phyloP scores from a whole-genome alignment of 1,140 invertebrate species.

The Lepidurus apus region DNA sequence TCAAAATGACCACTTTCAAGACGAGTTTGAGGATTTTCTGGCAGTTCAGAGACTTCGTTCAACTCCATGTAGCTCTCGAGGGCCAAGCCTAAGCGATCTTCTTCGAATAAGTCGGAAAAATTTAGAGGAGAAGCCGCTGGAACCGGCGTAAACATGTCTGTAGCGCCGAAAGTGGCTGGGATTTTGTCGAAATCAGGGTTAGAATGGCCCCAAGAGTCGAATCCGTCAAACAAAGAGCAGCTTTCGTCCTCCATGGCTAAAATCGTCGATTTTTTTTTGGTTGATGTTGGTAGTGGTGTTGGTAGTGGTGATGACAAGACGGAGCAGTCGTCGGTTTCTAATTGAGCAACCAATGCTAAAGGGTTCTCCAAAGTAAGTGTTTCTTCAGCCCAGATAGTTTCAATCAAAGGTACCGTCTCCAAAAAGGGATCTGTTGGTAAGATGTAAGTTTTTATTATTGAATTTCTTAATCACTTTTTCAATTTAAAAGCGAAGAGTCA shows the following conservation, averaged over 20 bases:
- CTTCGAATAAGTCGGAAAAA: background rate
- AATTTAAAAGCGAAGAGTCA: background rate
- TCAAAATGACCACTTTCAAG: background rate
- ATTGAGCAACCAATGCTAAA: conserved; percentile 15
- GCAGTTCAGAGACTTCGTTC: background rate
- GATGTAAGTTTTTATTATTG: background rate
- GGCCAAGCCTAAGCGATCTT: conserved; percentile 4
- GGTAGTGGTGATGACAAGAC: background rate
- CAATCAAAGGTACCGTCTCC: background rate
- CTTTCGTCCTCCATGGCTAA: conserved; percentile 19
- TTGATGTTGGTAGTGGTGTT: background rate
- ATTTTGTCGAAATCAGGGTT: background rate
- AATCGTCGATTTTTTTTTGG: too few relatives aligned
- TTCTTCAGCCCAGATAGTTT: conserved; percentile 3
- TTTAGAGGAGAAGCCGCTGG: background rate
- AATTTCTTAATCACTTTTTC: background rate
- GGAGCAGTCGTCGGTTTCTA: conserved; percentile 2
- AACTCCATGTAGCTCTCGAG: background rate
- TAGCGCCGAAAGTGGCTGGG: background rate
- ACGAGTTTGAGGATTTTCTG: background rate
- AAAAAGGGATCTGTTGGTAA: conserved; percentile 3
- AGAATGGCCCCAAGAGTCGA: background rate
- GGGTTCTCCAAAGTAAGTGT: background rate
- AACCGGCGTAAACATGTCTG: background rate
- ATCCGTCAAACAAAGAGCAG: conserved; percentile 10